Conservation (phyloP, 1,140 invertebrate genomes). For the Drosophila guanche region DNA sequence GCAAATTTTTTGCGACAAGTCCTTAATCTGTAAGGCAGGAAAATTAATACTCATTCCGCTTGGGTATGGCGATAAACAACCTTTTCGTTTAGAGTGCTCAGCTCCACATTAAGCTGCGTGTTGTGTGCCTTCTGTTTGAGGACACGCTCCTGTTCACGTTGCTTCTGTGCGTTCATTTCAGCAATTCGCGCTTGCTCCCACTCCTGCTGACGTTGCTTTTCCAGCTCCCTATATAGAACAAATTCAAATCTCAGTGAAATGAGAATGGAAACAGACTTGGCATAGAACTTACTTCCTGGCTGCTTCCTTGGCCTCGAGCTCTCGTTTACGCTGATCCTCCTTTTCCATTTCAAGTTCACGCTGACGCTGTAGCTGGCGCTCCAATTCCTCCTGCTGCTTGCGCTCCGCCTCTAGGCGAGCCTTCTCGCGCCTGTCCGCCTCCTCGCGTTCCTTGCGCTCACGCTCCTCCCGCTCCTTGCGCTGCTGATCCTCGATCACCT, state of each 20-base stretch:
- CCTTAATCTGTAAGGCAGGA: slow-evolving; percentile 85
- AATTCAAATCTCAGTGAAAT: not conserved
- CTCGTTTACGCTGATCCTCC: slow-evolving; percentile 90
- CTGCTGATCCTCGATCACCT: slow-evolving; percentile 88
- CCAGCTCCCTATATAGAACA: slow-evolving; percentile 90
- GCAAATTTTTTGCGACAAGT: slow-evolving; percentile 93
- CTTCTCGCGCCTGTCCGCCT: slow-evolving; percentile 93
- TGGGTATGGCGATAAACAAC: slow-evolving; percentile 63
- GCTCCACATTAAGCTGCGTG: slow-evolving; percentile 88
- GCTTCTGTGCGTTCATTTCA: slow-evolving; percentile 92
- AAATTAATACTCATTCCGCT: slow-evolving; percentile 2
- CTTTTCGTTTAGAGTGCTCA: slow-evolving; percentile 88
- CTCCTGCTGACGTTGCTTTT: slow-evolving; percentile 96
- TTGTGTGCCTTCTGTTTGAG: slow-evolving; percentile 95
- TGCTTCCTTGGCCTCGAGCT: slow-evolving; percentile 91
- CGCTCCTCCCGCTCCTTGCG: slow-evolving; percentile 92
- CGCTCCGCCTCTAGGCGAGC: slow-evolving; percentile 87
- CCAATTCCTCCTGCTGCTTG: slow-evolving; percentile 87
- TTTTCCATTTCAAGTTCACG: slow-evolving; percentile 93
- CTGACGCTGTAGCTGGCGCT: slow-evolving; percentile 84
- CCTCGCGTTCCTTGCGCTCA: slow-evolving; percentile 95
- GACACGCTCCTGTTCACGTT: slow-evolving; percentile 94
- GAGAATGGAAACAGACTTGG: accelerated
- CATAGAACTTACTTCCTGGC: slow-evolving; percentile 86
- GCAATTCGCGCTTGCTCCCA: slow-evolving; percentile 97